Evolutionary conservation across 2,113 vertebrate genomes (phyloP), one percentile per base, ranked within the genome.

Genomic region (Nothocercus julius): DNA sequence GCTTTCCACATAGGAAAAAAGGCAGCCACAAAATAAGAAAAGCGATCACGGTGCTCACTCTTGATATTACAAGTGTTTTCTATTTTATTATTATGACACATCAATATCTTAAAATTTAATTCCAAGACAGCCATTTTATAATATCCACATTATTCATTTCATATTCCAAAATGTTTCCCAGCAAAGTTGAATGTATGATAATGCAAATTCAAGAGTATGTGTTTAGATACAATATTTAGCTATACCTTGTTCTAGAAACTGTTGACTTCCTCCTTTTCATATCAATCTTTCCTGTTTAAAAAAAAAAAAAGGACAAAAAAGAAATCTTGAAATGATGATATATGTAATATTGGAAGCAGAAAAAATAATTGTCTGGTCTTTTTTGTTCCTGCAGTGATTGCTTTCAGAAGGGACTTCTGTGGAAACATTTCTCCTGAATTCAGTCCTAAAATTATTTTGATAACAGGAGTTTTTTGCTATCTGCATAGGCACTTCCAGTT

Each of bases 81-180:
- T 92, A 62, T 70, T 92, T 94, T 86, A 88, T 92, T 95, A 88
- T 88, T 72, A 89, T 73, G 80, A 90, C 80, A 90, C 70, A 89
- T 87, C 53, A 92, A 69, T 93, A 88, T 86, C 45, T 8, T 67
- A 79, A 75, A 90, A 92, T 92, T 69, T 80, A 93, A 93, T 95
- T 90, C 21, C 34, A 42, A 76, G 77, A 93, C 88, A 95, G 58
- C 62, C 62, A 73, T 86, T 97, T 97, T 92, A 96, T 94, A 95
- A 87, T 87, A 93, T 40, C 66, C 62, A 78, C 49, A n/a, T 96
- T 84, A 84, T 86, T 85, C 85, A 34, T 79, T 70, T 92, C 45
- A 13, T 79, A 93, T 76, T 66, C 74, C 66, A 90, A 87, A 94
- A 92, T 51, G 24, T 76, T 95, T 15, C 36, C 49, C n/a, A 20